Percentiles rank a stretch among this genome's conserved stretches.
Conservation (phyloP, 2,113 vertebrate genomes). For the Oryzias melastigma region DNA sequence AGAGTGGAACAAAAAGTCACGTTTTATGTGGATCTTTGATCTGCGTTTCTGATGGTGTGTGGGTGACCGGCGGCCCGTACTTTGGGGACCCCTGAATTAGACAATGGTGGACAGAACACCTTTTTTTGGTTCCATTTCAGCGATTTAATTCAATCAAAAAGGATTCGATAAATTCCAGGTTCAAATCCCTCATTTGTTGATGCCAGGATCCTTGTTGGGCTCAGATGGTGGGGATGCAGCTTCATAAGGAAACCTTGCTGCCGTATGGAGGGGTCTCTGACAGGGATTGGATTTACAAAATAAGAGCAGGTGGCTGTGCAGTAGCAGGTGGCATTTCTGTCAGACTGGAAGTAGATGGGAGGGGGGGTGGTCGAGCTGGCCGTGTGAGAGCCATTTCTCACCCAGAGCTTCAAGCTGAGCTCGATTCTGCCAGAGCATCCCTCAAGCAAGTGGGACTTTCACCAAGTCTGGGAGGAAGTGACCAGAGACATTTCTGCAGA, state of each 20-base stretch:
- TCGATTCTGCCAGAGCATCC: conserved; percentile 60
- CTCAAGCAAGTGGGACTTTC: conserved; percentile 50
- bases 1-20: too few relatives aligned
- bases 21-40: too few relatives aligned
- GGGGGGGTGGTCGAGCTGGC: conserved; percentile 61
- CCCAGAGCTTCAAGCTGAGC: conserved; percentile 49
- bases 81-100: too few relatives aligned
- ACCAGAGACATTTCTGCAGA: conserved; percentile 23
- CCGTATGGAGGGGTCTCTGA: conserved; percentile 46
- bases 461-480: conserved; percentile 47
- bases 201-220: conserved; percentile 46
- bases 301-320: conserved; percentile 65
- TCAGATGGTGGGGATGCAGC: conserved; percentile 39
- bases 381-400: conserved; percentile 54
- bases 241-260: conserved; percentile 46
- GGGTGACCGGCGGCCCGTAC: too few relatives aligned
- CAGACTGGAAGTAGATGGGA: conserved; percentile 55
- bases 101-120: too few relatives aligned
- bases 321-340: conserved; percentile 51
- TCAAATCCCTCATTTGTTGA: conserved; percentile 4
- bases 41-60: too few relatives aligned
- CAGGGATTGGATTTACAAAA: conserved; percentile 47
- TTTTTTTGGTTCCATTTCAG: conserved; percentile 21
- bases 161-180: conserved; percentile 50
- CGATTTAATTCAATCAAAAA: conserved; percentile 52